A percentile compares a stretch with the other conserved stretches of the same genome.
Conservation (phyloP, 2,888 invertebrate species). For the Bellardia bayeri region DNA sequence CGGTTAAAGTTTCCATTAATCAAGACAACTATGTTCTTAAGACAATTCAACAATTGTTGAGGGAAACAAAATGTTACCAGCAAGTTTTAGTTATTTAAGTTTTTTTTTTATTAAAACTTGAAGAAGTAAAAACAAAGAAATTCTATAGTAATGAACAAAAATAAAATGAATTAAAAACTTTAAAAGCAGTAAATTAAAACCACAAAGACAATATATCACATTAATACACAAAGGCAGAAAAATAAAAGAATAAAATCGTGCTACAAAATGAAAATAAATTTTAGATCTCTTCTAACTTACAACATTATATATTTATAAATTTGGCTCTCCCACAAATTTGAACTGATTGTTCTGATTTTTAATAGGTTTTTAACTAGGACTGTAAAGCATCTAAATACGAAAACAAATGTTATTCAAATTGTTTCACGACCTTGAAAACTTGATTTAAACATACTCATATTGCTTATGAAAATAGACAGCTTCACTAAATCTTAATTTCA, state of each 20-base stretch:
- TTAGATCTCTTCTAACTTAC: no score
- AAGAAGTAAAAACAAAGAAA: conserved; percentile 54
- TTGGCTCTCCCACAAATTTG: no score
- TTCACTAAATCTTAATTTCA: no score
- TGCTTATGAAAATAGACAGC: no score
- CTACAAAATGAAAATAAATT: background rate
- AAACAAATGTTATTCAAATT: no score
- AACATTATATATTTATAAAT: no score
- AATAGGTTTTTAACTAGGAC: no score
- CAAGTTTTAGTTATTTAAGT: conserved; percentile 19
- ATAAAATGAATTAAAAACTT: conserved; percentile 57
- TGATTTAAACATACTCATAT: no score
- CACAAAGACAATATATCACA: conserved; percentile 45
- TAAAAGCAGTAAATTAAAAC: conserved; percentile 54
- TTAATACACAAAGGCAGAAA: background rate
- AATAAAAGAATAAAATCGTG: background rate
- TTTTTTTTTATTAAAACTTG: background rate
- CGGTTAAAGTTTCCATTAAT: conserved; percentile 60
- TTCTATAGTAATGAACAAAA: conserved; percentile 19
- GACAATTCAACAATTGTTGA: conserved; percentile 49
- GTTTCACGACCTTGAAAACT: no score
- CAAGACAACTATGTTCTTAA: conserved; percentile 32
- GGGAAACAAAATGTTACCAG: conserved; percentile 6
- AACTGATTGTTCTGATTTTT: no score
- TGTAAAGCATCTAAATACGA: no score